These are phyloP conservation scores for Latrodectus hesperus DNA, from an alignment of 2,888 invertebrate species.

Conservation along the genomic window DNA sequence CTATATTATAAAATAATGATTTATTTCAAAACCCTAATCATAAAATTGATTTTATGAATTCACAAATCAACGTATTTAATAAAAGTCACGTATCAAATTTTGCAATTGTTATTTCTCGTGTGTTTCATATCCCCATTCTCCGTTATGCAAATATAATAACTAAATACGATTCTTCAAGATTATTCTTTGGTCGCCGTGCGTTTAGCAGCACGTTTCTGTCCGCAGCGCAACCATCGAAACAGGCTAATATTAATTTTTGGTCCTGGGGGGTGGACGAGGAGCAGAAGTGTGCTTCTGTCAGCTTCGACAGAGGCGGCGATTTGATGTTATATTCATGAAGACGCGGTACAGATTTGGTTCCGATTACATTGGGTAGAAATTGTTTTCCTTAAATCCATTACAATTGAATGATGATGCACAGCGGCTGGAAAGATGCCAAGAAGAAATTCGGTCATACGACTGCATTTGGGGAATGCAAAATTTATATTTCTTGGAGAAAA, in stretches of 20 bases:
- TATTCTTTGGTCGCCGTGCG: neutral
- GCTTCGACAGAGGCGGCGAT: slow-evolving; percentile 17
- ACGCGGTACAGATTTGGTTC: slow-evolving; percentile 4
- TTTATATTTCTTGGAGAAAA: neutral
- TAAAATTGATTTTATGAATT: too few relatives aligned
- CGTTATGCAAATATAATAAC: neutral
- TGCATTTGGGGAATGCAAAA: neutral
- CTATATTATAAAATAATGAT: too few relatives aligned
- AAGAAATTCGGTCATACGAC: neutral
- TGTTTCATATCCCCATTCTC: neutral
- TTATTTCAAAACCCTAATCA: too few relatives aligned
- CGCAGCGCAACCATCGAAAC: neutral
- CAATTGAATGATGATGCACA: slow-evolving; percentile 25
- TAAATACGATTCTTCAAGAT: neutral
- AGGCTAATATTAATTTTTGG: slow-evolving; percentile 43
- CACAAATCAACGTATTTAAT: too few relatives aligned
- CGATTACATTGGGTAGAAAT: slow-evolving; percentile 46
- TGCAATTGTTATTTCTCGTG: too few relatives aligned
- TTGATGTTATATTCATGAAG: slow-evolving; percentile 51
- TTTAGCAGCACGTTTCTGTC: neutral
- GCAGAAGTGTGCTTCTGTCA: slow-evolving; percentile 28
- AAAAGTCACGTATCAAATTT: too few relatives aligned
- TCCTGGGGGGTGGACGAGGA: neutral
- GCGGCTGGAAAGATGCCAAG: slow-evolving; percentile 26
- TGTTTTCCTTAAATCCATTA: slow-evolving; percentile 48